Evolutionary conservation across 2,113 vertebrate species (phyloP).

Genomic region (Ophiodon elongatus): DNA sequence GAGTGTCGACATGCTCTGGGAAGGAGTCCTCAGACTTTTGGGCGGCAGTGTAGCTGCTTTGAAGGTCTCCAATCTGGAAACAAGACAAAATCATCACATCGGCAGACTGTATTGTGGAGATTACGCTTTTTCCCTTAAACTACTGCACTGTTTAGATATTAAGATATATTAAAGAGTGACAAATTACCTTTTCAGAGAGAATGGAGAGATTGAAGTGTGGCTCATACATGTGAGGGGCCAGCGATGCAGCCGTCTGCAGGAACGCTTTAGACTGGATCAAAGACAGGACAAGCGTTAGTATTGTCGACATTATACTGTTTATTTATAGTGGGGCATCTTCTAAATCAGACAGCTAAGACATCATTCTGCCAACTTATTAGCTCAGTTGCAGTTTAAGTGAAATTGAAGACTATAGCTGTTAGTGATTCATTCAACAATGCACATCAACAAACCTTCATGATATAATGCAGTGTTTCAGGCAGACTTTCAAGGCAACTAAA

Average conservation of each 20-base stretch:
- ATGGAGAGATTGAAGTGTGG: constrained; percentile 94
- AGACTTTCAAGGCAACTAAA: constrained; percentile 1
- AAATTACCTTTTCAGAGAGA: constrained; percentile 93
- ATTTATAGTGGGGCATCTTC: neutral
- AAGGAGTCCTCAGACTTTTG: constrained; percentile 91
- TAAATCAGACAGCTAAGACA: neutral
- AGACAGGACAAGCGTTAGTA: constrained; percentile 1
- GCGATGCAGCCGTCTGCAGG: constrained; percentile 91
- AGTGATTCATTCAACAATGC: neutral
- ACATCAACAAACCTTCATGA: neutral
- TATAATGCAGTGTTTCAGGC: neutral
- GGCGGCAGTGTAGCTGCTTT: constrained; percentile 93
- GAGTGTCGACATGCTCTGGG: constrained; percentile 95
- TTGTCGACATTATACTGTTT: neutral
- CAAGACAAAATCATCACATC: constrained; percentile 27
- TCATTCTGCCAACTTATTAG: neutral
- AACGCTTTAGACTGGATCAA: constrained; percentile 90
- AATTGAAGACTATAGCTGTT: neutral
- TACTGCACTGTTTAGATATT: neutral
- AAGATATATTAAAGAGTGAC: neutral
- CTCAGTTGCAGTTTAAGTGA: neutral
- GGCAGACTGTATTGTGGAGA: neutral
- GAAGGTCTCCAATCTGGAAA: constrained; percentile 94
- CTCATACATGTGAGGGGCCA: constrained; percentile 96
- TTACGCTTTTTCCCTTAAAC: neutral